Evolutionary conservation across 1,140 invertebrate genomes (phyloP), one percentile per base, ranked within the genome.

Genomic region (Hetaerina americana): DNA sequence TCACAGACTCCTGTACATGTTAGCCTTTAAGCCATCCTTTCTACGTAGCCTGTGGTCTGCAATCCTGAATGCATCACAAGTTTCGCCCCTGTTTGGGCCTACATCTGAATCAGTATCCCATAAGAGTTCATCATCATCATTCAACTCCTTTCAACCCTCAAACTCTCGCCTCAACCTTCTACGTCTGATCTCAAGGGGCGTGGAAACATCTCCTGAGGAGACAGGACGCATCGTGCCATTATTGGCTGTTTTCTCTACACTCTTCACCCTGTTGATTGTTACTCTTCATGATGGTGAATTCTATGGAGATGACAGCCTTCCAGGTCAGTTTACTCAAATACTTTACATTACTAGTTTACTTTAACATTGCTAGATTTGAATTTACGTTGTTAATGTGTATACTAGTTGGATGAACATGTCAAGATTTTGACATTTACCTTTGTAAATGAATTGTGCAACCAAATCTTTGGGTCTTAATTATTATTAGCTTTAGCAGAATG

Each of bases 221-320:
- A 86, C 90, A 0, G 81, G 88, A 27, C 84, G 84, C n/a, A 87
- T 95, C 27, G 84, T 95, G 25, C 92, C 93, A 0, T 77, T 92
- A 0, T 77, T 96, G 8, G 90, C 91, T 0, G 89, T 93, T 0
- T 96, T 96, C 79, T 94, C 92, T 79, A 89, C 92, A 0, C 81
- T 96, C 0, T 94, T 95, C 76, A 90, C 88, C 66, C 83, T 94
- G 27, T 83, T 95, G 0, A 85, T 96, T 57, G 88, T 91, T 0
- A 95, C 94, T 0, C 79, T 96, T 22, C 93, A 96, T 76, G 94
- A 97, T 80, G 88, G 89, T 3, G 95, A 96, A 78, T 95, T 97
- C 77, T 87, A 87, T n/a, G 5, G 77, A 79, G 74, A 78, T 57
- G 40, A n/a, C 15, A 57, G 40, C 40, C 10, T 57, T 12, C 40